A percentile compares a stretch with the other conserved stretches of the same genome.
phyloP scores from a whole-genome alignment of 2,888 invertebrate species.

The Pterostichus niger region DNA sequence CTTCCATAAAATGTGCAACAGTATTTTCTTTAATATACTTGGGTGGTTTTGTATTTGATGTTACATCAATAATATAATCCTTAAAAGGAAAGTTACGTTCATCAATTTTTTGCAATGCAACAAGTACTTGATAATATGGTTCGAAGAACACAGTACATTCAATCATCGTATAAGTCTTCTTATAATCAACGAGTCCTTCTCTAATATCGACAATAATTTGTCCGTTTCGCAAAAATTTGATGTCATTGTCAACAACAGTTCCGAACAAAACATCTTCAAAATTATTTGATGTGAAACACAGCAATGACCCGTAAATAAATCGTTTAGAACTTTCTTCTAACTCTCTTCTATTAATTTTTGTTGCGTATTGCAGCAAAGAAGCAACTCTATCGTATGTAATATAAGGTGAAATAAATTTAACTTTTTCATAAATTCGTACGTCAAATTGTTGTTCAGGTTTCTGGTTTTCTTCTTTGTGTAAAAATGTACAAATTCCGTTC shows the following conservation, averaged over 20 bases:
- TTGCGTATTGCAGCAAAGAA: conserved; percentile 69
- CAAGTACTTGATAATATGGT: conserved; percentile 85
- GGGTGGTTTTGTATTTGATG: conserved; percentile 72
- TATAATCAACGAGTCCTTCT: conserved; percentile 72
- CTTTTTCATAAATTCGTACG: conserved; percentile 56
- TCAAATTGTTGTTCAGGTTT: conserved; percentile 10
- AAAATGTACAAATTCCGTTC: conserved; percentile 78
- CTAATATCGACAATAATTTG: conserved; percentile 77
- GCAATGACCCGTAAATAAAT: conserved; percentile 84
- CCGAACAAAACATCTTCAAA: conserved; percentile 84
- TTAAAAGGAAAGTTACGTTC: conserved; percentile 82
- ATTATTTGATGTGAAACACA: conserved; percentile 83
- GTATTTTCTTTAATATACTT: conserved; percentile 72
- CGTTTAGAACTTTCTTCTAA: conserved; percentile 78
- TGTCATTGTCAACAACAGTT: conserved; percentile 81
- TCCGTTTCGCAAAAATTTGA: conserved; percentile 77
- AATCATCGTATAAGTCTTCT: conserved; percentile 80
- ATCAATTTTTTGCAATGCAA: conserved; percentile 81
- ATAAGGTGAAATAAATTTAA: conserved; percentile 18
- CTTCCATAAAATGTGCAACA: background rate
- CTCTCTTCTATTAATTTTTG: conserved; percentile 72
- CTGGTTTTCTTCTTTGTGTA: background rate
- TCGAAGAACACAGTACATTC: conserved; percentile 89
- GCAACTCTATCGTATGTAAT: conserved; percentile 62
- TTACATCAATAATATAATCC: conserved; percentile 81